Evolutionary conservation across 2,888 invertebrate species (phyloP), one percentile per base, ranked within the genome.

Genomic region (Galerucella calmariensis): DNA sequence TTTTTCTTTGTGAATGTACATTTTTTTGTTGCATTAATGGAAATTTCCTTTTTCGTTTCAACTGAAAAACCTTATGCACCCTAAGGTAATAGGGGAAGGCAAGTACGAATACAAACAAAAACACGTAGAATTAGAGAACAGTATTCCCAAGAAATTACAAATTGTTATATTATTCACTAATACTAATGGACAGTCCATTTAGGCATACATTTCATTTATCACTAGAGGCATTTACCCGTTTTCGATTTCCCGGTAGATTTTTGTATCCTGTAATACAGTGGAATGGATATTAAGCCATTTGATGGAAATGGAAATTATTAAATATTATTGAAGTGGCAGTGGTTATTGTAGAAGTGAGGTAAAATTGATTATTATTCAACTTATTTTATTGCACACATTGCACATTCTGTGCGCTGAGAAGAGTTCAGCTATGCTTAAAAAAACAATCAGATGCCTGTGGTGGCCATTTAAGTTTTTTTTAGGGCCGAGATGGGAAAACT

Each of bases 141-240:
- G 61, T 73, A 75, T 75, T 73, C 75, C 75, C 73, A 58, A 63
- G 75, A 63, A 73, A 75, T 73, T 75, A 73, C 75, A 73, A 75
- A 73, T 75, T 58, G 75, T 63, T 75, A 58, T 73, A 75, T 75
- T 75, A 75, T 75, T 75, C 75, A 75, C 62, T 41, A 53, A 48
- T 73, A 69, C 73, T 73, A 73, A 73, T 75, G 75, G 75, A 75
- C 70, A 70, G 69, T 68, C 73, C 73, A 75, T 75, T 75, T 69
- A 59, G 61, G 66, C 61, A 73, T 73, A 20, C 16, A 62, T 75
- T 69, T 67, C 71, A 70, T 74, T 71, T 61, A 56, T 75, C 75
- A 73, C 46, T 63, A 65, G 53, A 46, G 46, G 16, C 12, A 68
- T 59, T 56, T 44, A 59, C 9, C 56, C n/a, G 44, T 63, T 63